A percentile compares a stretch with the other conserved stretches of the same genome.
Conservation (phyloP, 1,140 invertebrate genomes). For the Megalonaias nervosa region DNA sequence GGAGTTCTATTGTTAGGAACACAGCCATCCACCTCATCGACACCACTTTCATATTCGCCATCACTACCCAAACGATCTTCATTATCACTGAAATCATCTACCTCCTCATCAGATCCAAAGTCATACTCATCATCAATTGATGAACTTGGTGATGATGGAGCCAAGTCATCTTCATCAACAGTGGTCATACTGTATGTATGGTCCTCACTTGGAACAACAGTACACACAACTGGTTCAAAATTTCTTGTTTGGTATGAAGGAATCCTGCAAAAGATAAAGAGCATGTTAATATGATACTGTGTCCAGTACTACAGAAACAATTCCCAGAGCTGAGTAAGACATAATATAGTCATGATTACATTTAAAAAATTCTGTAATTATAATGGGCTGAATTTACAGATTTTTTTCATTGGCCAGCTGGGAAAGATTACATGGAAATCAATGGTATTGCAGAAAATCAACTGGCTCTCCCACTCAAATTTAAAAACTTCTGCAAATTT, state of each 20-base stretch:
- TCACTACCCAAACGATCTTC: constrained; percentile 24
- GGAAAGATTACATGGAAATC: no score
- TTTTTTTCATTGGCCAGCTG: no score
- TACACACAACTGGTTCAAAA: constrained; percentile 74
- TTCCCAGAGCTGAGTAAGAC: no score
- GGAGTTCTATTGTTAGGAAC: constrained; percentile 30
- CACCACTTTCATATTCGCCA: constrained; percentile 36
- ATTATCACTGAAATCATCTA: constrained; percentile 48
- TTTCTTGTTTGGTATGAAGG: background rate
- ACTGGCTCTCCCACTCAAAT: no score
- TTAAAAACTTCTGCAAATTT: no score
- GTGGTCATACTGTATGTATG: constrained; percentile 78
- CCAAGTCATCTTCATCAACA: constrained; percentile 35
- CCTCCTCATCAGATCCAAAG: constrained; percentile 60
- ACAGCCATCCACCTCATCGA: constrained; percentile 53
- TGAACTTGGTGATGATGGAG: constrained; percentile 61
- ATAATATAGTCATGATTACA: no score
- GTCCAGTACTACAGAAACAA: background rate
- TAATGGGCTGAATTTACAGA: no score
- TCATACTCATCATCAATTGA: constrained; percentile 71
- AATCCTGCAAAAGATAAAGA: constrained; percentile 13
- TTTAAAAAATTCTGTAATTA: no score
- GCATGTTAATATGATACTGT: background rate
- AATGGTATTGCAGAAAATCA: no score
- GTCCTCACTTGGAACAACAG: constrained; percentile 83